phyloP scores from a whole-genome alignment of 2,113 vertebrate genomes.

The Leptobrachium ailaonicum region DNA sequence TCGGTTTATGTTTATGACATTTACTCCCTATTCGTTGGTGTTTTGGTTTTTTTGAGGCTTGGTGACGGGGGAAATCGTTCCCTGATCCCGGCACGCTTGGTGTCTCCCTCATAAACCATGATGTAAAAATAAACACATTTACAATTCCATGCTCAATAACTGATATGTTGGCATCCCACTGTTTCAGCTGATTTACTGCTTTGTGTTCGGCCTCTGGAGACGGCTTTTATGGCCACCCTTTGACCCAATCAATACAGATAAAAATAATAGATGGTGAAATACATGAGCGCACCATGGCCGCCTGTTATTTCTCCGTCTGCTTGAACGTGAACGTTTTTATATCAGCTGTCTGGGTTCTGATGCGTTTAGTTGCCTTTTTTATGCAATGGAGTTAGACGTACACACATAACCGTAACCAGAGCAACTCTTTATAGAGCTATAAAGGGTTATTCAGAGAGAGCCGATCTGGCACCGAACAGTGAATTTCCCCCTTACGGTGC shows the following conservation, averaged over 20 bases:
- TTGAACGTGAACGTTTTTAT: neutral
- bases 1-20: too few species aligned
- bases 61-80: too few species aligned
- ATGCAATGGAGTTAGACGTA: too few species aligned
- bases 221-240: neutral
- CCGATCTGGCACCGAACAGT: too few species aligned
- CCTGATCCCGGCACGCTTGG: neutral
- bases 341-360: too few species aligned
- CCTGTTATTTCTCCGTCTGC: neutral
- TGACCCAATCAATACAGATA: conserved; percentile 9
- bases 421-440: too few species aligned
- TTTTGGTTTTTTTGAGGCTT: too few species aligned
- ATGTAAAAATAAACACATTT: conserved; percentile 13
- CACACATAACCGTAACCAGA: too few species aligned
- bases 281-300: neutral
- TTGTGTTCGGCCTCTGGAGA: neutral
- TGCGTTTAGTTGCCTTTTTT: too few species aligned
- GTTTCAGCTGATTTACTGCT: neutral
- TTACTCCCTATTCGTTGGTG: too few species aligned
- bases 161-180: neutral
- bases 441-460: too few species aligned
- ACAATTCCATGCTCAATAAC: neutral
- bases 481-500: too few species aligned
- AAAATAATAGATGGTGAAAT: neutral
- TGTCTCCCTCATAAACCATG: neutral